These are phyloP conservation scores for Phrynocephalus forsythii DNA, from an alignment of 2,797 vertebrate genomes.

Conservation along the genomic window DNA sequence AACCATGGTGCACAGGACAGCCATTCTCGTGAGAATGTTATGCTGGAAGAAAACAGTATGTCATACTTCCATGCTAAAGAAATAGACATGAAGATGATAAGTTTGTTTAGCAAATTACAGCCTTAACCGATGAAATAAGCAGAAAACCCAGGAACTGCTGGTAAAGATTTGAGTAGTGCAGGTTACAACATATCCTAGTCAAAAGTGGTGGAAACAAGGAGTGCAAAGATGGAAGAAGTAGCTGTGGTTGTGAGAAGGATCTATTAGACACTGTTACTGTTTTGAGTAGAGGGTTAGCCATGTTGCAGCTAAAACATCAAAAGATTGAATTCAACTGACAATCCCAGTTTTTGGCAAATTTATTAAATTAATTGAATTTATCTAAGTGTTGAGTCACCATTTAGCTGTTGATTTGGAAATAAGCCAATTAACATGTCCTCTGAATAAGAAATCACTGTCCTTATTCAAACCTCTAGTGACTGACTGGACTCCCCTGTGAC, in stretches of 20 bases:
- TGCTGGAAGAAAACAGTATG: neutral
- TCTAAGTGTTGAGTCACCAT: too few relatives aligned
- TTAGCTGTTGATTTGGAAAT: neutral
- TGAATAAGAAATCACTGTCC: neutral
- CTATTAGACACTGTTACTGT: neutral
- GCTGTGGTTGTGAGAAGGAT: neutral
- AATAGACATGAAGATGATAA: slow-evolving; percentile 14
- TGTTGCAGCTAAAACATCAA: too few relatives aligned
- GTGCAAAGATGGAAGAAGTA: neutral
- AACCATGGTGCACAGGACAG: neutral
- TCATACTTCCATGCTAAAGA: neutral
- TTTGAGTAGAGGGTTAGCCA: too few relatives aligned
- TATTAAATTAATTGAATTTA: too few relatives aligned
- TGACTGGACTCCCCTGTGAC: neutral
- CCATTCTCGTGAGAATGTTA: slow-evolving; percentile 1
- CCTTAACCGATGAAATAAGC: slow-evolving; percentile 10
- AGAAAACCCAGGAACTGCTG: neutral
- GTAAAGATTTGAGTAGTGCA: neutral
- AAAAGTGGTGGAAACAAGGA: neutral
- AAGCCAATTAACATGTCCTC: neutral
- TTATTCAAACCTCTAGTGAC: neutral
- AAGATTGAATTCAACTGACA: too few relatives aligned
- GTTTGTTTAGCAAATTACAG: neutral
- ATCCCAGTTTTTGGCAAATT: too few relatives aligned
- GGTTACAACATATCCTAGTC: slow-evolving; percentile 12